A percentile compares a stretch with the other conserved stretches of the same genome.
phyloP scores from a whole-genome alignment of 1,140 invertebrate genomes.

The Bombus sibiricus region DNA sequence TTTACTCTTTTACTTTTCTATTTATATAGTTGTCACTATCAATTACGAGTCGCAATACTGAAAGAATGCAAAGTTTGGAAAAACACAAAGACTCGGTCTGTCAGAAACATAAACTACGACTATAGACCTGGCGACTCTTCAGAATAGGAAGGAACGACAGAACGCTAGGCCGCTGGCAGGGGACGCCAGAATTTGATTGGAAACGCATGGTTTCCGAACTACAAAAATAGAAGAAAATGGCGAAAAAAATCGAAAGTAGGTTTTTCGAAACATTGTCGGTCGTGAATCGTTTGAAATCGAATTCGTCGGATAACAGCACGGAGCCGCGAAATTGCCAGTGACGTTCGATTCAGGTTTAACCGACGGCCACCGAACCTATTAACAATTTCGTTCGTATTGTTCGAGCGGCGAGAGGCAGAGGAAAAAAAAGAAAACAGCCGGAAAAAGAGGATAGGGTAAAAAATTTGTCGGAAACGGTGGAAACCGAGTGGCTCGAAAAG shows the following conservation, averaged over 20 bases:
- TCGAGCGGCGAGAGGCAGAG: neutral
- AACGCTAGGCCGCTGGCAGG: neutral
- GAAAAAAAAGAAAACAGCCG: neutral
- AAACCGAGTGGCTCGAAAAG: neutral
- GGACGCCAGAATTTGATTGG: slow-evolving; percentile 1
- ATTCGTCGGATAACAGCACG: neutral
- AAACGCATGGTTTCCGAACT: neutral
- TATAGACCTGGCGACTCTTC: neutral
- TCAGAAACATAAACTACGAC: neutral
- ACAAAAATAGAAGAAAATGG: neutral
- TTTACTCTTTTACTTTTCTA: too few species aligned
- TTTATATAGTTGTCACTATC: too few species aligned
- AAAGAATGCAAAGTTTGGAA: neutral
- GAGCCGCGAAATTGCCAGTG: neutral
- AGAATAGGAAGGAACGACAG: neutral
- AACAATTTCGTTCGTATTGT: slow-evolving; percentile 34
- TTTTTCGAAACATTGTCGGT: neutral
- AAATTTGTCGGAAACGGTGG: slow-evolving; percentile 1
- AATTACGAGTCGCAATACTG: neutral
- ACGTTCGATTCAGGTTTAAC: slow-evolving; percentile 42
- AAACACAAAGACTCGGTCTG: neutral
- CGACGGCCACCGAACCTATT: slow-evolving; percentile 19
- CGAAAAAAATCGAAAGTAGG: neutral
- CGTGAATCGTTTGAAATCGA: neutral
- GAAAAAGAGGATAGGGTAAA: neutral